These are phyloP conservation scores for Andrena cerasifolii DNA, from an alignment of 1,140 invertebrate species.

Conservation along the genomic window DNA sequence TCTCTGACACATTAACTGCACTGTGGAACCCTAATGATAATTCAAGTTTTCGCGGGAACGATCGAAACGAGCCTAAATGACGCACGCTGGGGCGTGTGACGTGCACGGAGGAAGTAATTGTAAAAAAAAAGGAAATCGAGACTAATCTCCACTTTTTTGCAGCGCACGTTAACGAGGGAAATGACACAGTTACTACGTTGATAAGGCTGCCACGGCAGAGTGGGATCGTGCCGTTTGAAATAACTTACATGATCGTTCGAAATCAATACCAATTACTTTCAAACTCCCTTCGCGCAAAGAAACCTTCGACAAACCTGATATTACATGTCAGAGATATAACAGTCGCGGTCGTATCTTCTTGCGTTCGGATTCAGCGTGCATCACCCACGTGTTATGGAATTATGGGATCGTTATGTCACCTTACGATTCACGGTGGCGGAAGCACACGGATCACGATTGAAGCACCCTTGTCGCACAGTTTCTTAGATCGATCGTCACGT, in stretches of 20 bases:
- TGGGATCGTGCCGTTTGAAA: too few species aligned
- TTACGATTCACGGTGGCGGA: slow-evolving; percentile 1
- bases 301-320: too few species aligned
- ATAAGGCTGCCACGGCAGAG: too few species aligned
- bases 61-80: neutral
- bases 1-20: too few species aligned
- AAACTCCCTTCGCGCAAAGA: too few species aligned
- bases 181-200: too few species aligned
- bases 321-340: too few species aligned
- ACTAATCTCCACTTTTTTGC: too few species aligned
- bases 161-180: too few species aligned
- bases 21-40: neutral
- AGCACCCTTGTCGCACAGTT: neutral
- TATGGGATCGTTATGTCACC: slow-evolving; percentile 32
- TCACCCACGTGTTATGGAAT: slow-evolving; percentile 43
- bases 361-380: slow-evolving; percentile 1
- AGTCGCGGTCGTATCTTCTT: neutral
- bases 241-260: too few species aligned
- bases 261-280: too few species aligned
- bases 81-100: neutral
- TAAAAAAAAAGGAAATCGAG: too few species aligned
- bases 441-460: neutral
- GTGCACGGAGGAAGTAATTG: neutral
- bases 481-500: neutral
- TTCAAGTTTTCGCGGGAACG: neutral